Evolutionary conservation across 1,140 invertebrate genomes (phyloP), one percentile per base, ranked within the genome.

Genomic region (Euura saliciscinereae): DNA sequence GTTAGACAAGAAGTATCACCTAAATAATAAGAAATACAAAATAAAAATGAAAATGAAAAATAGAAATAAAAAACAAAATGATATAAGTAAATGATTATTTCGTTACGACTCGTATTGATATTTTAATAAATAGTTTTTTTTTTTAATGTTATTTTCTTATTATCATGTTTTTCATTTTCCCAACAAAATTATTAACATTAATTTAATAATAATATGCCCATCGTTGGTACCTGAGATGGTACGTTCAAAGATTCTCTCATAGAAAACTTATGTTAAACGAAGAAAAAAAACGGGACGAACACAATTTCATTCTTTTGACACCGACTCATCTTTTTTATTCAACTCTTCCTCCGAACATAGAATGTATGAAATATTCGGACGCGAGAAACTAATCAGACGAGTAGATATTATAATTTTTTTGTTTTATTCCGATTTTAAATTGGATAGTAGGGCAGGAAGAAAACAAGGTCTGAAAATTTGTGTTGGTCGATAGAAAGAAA

Each of bases 121-220:
- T 59, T 59, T 59, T 59, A 59, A 59, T 59, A 59, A 59, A 59
- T 59, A 59, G 51, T 59, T 59, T 59, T 6, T 59, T 6, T 59
- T 59, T 59, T 28, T 28, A 28, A 28, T 28, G 28, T 28, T 28
- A 28, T 28, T 28, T 28, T 28, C 28, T 28, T 28, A 28, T 28
- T 28, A 28, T 28, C 28, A 28, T 28, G 28, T 28, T 28, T 28
- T 28, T 28, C 28, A 28, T 28, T 28, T 28, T 28, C 6, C 6
- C 51, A 3, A 59, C 51, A 59, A 11, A 59, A 59, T 59, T 59
- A 59, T 59, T 59, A 59, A 59, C 51, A 59, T 59, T 59, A 59
- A 6, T 59, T 59, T 59, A 59, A 59, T 5, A 59, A 59, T 59
- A 59, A 59, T 59, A 59, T 59, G 51, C 51, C 51, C 51, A 59